Percentiles rank a stretch among this genome's conserved stretches.
Conservation (phyloP, 2,113 vertebrate genomes). For the Mobula hypostoma region DNA sequence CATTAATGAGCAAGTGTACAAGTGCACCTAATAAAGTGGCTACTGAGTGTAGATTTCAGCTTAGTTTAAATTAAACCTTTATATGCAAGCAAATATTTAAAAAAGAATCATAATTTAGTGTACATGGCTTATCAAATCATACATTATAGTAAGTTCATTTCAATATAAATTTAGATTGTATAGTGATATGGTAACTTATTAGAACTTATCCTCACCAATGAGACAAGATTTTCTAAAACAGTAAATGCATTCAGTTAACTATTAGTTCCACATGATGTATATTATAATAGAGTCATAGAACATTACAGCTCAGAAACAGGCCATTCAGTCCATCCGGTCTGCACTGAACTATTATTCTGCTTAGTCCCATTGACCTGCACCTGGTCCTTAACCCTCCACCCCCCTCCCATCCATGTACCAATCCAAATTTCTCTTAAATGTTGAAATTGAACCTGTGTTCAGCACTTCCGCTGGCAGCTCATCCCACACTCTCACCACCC, state of each 20-base stretch:
- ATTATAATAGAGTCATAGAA: not conserved
- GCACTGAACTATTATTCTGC: no score
- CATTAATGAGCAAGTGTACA: no score
- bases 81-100: not conserved
- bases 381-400: no score
- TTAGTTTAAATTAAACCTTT: not conserved
- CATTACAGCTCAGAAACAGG: no score
- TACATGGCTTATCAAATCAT: not conserved
- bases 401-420: no score
- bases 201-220: not conserved
- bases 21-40: no score
- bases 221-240: not conserved
- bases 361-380: no score
- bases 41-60: not conserved
- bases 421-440: no score
- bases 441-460: no score
- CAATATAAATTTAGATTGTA: not conserved
- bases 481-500: no score
- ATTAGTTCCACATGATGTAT: not conserved
- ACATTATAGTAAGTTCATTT: not conserved
- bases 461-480: no score
- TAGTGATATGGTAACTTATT: not conserved
- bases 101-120: not conserved
- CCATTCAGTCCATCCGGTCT: no score
- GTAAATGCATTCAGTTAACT: not conserved